Base-by-base conservation (phyloP, 2,797 vertebrate species). In the Ispidina picta region DNA sequence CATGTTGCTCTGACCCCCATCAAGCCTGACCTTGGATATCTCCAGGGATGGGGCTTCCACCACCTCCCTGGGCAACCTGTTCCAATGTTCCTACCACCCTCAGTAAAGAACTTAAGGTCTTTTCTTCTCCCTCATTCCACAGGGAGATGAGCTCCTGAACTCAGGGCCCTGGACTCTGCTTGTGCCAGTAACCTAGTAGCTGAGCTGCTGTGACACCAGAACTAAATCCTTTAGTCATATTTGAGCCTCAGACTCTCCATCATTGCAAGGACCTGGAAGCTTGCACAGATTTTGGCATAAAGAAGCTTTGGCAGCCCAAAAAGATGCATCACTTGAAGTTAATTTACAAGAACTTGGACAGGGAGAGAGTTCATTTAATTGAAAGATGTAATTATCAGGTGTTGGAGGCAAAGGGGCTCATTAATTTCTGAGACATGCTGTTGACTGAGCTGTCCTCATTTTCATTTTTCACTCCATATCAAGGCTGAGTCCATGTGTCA, bases 301-400 rank as follows among this genome's bases (percentile, higher is more conserved):
- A 59, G 86, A 94, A 90, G 41, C 15, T 86, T 83, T 93, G 83
- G 80, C 95, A 95, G 84, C 81, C 76, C 59, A 48, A 16, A 5
- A 96, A 96, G 93, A 94, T 94, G 70, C 91, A 96, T 97, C 71
- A 72, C 93, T 96, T 85, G 49, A 89, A 97, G 95, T 95, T 97
- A 97, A 97, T 98, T 97, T 97, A 94, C 96, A 97, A 96, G 94
- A 95, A 91, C 72, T 65, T 83, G 94, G 96, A 96, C 95, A 97
- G 83, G 83, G 66, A 97, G 92, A 96, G 92, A 97, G 96, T 97
- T 97, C 92, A 92, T 96, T 97, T 98, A 98, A 98, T 97, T 98
- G 97, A 98, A 97, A 97, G 96, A 96, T 97, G 96, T 97, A 97
- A 98, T 97, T 98, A 97, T 97, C 97, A 97, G 96, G 97, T 98